These are phyloP conservation scores for Adineta ricciae DNA, from an alignment of 2,888 invertebrate genomes.

Conservation along the genomic window DNA sequence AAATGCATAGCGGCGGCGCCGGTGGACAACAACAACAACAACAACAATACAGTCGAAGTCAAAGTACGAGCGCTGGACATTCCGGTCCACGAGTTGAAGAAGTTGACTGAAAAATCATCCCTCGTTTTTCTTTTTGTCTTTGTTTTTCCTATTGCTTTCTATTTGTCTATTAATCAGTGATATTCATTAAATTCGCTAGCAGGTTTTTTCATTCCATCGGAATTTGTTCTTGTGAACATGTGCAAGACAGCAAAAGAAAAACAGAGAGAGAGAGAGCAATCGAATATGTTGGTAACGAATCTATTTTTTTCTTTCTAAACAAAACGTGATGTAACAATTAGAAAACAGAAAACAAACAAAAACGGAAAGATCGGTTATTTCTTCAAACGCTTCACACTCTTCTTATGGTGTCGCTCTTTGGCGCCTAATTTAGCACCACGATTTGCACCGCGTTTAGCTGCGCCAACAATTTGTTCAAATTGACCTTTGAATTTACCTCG, in stretches of 20 bases:
- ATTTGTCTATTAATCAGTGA: background rate
- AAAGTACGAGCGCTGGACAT: background rate
- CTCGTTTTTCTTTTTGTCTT: background rate
- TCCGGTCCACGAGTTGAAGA: background rate
- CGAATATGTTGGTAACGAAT: background rate
- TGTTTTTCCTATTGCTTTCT: background rate
- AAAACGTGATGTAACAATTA: slow-evolving; percentile 38
- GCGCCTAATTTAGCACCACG: slow-evolving; percentile 26
- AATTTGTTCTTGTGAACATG: no score
- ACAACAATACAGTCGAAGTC: background rate
- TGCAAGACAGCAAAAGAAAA: no score
- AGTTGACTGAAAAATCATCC: background rate
- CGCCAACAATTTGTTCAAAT: slow-evolving; percentile 29
- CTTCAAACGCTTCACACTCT: background rate
- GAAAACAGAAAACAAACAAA: background rate
- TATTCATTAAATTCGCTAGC: background rate
- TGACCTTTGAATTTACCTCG: slow-evolving; percentile 32
- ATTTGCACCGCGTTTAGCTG: slow-evolving; percentile 21
- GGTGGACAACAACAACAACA: background rate
- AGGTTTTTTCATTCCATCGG: no score
- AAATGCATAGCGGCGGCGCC: background rate
- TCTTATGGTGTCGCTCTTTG: slow-evolving; percentile 7
- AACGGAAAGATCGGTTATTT: background rate
- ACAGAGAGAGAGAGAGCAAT: no score
- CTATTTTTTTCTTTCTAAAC: background rate